Conservation (phyloP, 2,113 vertebrate genomes). For the Mesembrinibis cayennensis region DNA sequence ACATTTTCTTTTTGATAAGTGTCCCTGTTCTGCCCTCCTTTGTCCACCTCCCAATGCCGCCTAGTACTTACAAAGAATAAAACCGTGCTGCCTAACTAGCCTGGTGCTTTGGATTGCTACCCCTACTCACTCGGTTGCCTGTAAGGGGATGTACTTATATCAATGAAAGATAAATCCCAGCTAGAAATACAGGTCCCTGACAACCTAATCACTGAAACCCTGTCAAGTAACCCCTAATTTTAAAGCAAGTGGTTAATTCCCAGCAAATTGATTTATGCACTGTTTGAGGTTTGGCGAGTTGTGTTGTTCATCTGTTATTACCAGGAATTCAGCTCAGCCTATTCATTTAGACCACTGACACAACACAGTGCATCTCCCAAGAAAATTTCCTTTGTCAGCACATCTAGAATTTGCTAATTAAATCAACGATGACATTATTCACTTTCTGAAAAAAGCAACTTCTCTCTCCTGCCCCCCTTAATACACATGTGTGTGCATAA, state of each 20-base stretch:
- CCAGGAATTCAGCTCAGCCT: conserved; percentile 72
- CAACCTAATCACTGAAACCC: conserved; percentile 76
- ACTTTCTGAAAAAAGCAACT: conserved; percentile 67
- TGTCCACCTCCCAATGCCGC: conserved; percentile 47
- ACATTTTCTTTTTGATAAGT: conserved; percentile 31
- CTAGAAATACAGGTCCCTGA: conserved; percentile 74
- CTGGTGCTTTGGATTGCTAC: conserved; percentile 14
- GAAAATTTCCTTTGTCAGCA: conserved; percentile 83
- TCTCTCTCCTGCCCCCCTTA: neutral
- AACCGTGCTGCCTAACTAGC: conserved; percentile 18
- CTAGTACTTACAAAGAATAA: conserved; percentile 51
- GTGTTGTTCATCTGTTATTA: conserved; percentile 82
- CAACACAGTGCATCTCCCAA: conserved; percentile 76
- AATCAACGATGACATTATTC: conserved; percentile 82
- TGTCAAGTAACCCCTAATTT: conserved; percentile 83
- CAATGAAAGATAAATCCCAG: conserved; percentile 73
- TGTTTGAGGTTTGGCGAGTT: conserved; percentile 80
- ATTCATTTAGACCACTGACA: conserved; percentile 78
- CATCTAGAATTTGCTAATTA: conserved; percentile 83
- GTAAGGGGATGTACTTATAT: conserved; percentile 56
- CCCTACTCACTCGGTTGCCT: conserved; percentile 30
- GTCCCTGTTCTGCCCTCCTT: conserved; percentile 48
- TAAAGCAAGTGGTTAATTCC: conserved; percentile 80
- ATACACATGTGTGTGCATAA: neutral
- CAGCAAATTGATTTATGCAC: conserved; percentile 82